A percentile compares a stretch with the other conserved stretches of the same genome.
These are phyloP conservation scores for Prunella strophiata DNA, from an alignment of 2,797 vertebrate species.

Conservation along the genomic window DNA sequence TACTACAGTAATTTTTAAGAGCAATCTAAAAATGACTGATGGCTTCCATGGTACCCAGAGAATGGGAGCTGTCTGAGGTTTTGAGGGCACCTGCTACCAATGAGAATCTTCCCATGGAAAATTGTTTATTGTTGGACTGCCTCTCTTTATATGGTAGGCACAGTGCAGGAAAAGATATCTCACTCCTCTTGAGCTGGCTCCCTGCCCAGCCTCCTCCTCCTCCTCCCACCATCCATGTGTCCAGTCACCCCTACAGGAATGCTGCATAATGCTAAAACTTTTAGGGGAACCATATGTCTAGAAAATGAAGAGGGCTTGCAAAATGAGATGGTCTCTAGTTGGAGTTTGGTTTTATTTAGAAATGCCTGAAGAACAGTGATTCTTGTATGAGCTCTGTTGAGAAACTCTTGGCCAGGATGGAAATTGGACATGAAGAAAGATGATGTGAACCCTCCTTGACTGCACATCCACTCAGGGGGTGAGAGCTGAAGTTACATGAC, in stretches of 20 bases:
- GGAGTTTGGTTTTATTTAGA: constrained; percentile 12
- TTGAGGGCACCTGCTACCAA: neutral
- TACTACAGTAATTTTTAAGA: neutral
- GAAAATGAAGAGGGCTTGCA: constrained; percentile 40
- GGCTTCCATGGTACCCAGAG: neutral
- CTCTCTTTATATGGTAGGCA: neutral
- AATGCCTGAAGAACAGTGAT: neutral
- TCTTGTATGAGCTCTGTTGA: neutral
- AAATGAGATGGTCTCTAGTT: constrained; percentile 1
- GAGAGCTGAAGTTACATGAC: neutral
- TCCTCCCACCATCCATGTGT: constrained; percentile 68
- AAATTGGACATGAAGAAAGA: neutral
- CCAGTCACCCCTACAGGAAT: constrained; percentile 20
- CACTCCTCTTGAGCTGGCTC: constrained; percentile 16
- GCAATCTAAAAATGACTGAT: neutral
- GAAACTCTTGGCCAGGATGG: neutral
- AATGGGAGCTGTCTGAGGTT: neutral
- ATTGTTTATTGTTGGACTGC: neutral
- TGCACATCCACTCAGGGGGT: neutral
- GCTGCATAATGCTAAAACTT: constrained; percentile 35
- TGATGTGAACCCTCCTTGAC: neutral
- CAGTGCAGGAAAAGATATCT: neutral
- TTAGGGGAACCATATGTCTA: constrained; percentile 45
- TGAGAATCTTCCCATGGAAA: neutral
- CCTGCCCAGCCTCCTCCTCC: constrained; percentile 26